Conservation (phyloP, 37 sponge, comb jelly and placozoan genomes). For the Cladorhizidae sp. region DNA sequence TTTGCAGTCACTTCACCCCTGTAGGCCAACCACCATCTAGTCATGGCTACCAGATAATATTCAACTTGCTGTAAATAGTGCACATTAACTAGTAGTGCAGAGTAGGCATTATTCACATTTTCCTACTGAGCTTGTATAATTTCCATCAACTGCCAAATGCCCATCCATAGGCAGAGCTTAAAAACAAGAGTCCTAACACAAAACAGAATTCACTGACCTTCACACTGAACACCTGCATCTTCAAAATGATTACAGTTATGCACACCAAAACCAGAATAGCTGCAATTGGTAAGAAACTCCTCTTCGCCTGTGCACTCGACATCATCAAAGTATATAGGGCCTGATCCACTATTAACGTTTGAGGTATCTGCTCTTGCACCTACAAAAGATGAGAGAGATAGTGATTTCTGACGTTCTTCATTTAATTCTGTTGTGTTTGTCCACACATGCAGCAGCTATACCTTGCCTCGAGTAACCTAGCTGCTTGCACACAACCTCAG, state of each 20-base stretch:
- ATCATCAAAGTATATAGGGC: slow-evolving; percentile 22
- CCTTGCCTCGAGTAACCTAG: slow-evolving; percentile 8
- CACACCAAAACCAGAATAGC: neutral
- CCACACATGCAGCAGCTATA: neutral
- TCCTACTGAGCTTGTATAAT: too few relatives aligned
- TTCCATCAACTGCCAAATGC: too few relatives aligned
- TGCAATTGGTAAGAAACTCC: slow-evolving; percentile 1
- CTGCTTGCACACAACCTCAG: slow-evolving; percentile 31
- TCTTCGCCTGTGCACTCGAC: slow-evolving; percentile 43
- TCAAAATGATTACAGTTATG: slow-evolving; percentile 41
- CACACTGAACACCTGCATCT: slow-evolving; percentile 50
- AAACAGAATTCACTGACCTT: neutral
- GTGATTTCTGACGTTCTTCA: too few relatives aligned
- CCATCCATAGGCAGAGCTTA: too few relatives aligned
- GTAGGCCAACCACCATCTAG: too few relatives aligned
- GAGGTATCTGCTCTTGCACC: neutral
- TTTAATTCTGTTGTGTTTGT: too few relatives aligned
- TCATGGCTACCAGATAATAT: too few relatives aligned
- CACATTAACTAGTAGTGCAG: too few relatives aligned
- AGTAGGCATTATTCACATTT: too few relatives aligned
- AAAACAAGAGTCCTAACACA: too few relatives aligned
- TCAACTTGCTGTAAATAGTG: too few relatives aligned
- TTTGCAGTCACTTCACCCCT: too few relatives aligned
- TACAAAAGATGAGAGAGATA: neutral
- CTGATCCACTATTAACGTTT: neutral